Percentiles rank a stretch among this genome's conserved stretches.
Conservation (phyloP, 1,140 invertebrate genomes). For the Centruroides sculpturatus region DNA sequence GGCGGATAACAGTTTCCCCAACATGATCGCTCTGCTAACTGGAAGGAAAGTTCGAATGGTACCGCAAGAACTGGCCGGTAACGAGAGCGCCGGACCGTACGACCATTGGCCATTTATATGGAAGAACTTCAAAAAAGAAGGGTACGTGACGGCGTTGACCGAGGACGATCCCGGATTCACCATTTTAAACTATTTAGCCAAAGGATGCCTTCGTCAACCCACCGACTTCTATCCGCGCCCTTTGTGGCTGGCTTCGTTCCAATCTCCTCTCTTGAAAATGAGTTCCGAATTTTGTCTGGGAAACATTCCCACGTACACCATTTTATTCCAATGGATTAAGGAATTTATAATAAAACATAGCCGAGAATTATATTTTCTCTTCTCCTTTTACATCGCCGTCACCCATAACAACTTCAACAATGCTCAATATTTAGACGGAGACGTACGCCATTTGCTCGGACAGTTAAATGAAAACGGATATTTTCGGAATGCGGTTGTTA, state of each 20-base stretch:
- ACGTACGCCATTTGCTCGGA: too few relatives aligned
- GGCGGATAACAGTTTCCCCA: constrained; percentile 32
- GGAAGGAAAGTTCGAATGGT: constrained; percentile 16
- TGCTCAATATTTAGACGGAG: constrained; percentile 22
- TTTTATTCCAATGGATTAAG: too few relatives aligned
- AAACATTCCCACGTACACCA: constrained; percentile 12
- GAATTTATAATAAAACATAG: too few relatives aligned
- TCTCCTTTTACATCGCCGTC: too few relatives aligned
- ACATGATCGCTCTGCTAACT: constrained; percentile 28
- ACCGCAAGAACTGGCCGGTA: neutral
- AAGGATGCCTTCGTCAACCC: constrained; percentile 56
- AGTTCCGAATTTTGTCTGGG: too few relatives aligned
- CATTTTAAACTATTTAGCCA: constrained; percentile 64
- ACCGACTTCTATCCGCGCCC: constrained; percentile 67
- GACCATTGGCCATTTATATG: constrained; percentile 20
- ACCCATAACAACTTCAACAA: constrained; percentile 10
- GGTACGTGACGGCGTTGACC: constrained; percentile 61
- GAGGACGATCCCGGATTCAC: constrained; percentile 60
- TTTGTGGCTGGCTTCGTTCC: constrained; percentile 32
- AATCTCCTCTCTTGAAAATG: constrained; percentile 8
- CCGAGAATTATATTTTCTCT: too few relatives aligned
- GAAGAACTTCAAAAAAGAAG: constrained; percentile 33
- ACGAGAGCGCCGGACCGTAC: neutral
- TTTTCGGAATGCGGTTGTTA: too few relatives aligned
- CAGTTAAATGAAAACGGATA: too few relatives aligned